phyloP scores from a whole-genome alignment of 2,797 vertebrate species.

The Schizopygopsis malacanthus region DNA sequence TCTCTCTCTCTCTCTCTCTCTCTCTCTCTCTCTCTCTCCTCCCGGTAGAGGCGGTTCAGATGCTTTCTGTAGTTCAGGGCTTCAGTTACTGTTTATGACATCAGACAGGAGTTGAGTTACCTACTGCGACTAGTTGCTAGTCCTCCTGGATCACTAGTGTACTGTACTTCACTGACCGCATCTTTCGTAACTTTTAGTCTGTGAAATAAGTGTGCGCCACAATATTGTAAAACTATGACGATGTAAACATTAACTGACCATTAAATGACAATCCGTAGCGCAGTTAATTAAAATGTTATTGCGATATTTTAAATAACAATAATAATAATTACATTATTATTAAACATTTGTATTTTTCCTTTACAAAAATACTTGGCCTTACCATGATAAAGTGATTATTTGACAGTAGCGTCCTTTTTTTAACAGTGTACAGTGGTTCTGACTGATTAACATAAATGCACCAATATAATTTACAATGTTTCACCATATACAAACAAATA shows the following conservation, averaged over 20 bases:
- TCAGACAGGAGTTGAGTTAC: conserved; percentile 78
- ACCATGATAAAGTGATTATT: not conserved
- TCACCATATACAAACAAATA: not conserved
- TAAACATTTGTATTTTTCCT: too few species aligned
- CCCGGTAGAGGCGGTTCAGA: conserved; percentile 76
- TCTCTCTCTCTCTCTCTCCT: conserved; percentile 47
- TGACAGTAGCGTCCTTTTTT: too few species aligned
- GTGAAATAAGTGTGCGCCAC: not conserved
- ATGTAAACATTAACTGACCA: not conserved
- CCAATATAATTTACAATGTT: not conserved
- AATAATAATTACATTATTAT: too few species aligned
- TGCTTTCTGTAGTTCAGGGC: conserved; percentile 67
- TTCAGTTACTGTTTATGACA: conserved; percentile 70
- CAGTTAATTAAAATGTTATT: not conserved
- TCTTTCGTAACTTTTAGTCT: not conserved
- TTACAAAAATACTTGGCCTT: too few species aligned
- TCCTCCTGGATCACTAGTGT: not conserved
- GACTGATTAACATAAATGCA: not conserved
- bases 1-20: conserved; percentile 51
- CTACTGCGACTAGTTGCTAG: conserved; percentile 44
- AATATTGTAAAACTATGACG: not conserved
- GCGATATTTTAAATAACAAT: not conserved
- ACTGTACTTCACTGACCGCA: not conserved
- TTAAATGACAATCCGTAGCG: not conserved
- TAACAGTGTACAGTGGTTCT: not conserved